Evolutionary conservation across 2,888 invertebrate genomes (phyloP).

Genomic region (Furcula furcula): DNA sequence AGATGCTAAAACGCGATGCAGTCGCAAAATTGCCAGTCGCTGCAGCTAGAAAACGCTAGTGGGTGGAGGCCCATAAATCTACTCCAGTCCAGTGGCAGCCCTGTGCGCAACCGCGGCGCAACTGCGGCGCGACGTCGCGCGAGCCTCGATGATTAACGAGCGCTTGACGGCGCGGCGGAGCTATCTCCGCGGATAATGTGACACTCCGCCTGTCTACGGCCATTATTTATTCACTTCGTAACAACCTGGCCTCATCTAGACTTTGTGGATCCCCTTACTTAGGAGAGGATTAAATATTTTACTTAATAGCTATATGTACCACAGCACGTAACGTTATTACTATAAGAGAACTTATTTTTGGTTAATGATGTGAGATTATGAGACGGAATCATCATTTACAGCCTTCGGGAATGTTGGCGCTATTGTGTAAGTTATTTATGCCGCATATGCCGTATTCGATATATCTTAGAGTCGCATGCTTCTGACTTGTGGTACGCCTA

Average conservation of each 20-base stretch:
- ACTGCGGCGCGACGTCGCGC: conserved; percentile 2
- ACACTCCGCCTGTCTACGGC: conserved; percentile 5
- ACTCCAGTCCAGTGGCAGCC: neutral
- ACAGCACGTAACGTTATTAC: neutral
- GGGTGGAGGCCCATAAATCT: no score
- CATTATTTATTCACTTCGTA: conserved; percentile 18
- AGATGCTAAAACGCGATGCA: no score
- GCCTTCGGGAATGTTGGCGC: no score
- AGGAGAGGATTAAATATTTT: conserved; percentile 14
- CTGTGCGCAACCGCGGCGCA: conserved; percentile 6
- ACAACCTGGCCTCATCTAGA: conserved; percentile 3
- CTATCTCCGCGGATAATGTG: conserved; percentile 1
- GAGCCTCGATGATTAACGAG: conserved; percentile 21
- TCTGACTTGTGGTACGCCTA: no score
- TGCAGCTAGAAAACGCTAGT: no score
- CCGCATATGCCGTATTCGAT: no score
- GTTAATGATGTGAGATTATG: no score
- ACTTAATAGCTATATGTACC: conserved; percentile 3
- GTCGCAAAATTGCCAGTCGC: no score
- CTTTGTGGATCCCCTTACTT: conserved; percentile 9
- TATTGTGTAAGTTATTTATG: no score
- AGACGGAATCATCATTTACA: no score
- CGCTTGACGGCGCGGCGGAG: conserved; percentile 8
- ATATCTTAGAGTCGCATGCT: no score
- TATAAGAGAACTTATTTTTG: no score